Conservation (phyloP, 2,113 vertebrate genomes). For the Syngnathus scovelli region DNA sequence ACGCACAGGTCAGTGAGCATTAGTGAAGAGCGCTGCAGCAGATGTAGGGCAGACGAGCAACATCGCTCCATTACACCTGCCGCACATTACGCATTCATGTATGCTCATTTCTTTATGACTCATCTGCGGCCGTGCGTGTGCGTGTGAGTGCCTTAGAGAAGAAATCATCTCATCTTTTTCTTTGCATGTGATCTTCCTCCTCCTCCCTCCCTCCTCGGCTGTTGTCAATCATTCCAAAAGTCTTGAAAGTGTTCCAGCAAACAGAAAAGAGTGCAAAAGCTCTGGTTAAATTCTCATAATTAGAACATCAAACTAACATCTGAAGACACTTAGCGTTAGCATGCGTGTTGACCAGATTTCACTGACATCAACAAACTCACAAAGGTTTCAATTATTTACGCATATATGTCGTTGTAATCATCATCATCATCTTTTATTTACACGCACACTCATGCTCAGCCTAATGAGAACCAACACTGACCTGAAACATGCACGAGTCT, state of each 20-base stretch:
- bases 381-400: conserved; percentile 42
- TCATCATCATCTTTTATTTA: conserved; percentile 42
- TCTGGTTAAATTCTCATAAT: no score
- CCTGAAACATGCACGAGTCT: not conserved
- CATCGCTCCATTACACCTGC: conserved; percentile 14
- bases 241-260: no score
- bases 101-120: conserved; percentile 48
- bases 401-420: conserved; percentile 14
- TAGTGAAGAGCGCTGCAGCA: not conserved
- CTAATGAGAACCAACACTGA: conserved; percentile 11
- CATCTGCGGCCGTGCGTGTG: conserved; percentile 12
- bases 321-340: not conserved
- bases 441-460: conserved; percentile 6
- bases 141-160: conserved; percentile 9
- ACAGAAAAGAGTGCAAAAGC: not conserved
- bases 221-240: not conserved
- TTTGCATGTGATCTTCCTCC: not conserved
- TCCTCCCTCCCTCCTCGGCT: not conserved
- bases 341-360: conserved; percentile 11
- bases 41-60: conserved; percentile 12
- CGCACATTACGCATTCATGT: conserved; percentile 30
- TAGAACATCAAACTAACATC: no score
- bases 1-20: conserved; percentile 18
- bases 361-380: conserved; percentile 11
- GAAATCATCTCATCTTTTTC: not conserved